A percentile compares a stretch with the other conserved stretches of the same genome.
Conservation (phyloP, 2,113 vertebrate genomes). For the Istiophorus platypterus region DNA sequence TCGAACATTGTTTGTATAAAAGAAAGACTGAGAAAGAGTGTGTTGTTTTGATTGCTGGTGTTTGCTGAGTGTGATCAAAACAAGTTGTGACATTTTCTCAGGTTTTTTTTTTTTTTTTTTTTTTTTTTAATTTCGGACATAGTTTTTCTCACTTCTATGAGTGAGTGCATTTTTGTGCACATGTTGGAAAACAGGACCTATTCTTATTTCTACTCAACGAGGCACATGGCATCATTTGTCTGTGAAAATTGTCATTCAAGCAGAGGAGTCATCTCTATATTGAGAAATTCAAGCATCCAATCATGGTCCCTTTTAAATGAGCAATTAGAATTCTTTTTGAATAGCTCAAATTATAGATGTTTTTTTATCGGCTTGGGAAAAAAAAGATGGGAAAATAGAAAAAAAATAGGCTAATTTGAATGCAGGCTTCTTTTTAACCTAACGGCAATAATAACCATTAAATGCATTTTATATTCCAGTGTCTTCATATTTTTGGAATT, state of each 20-base stretch:
- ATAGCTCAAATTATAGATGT: conserved; percentile 70
- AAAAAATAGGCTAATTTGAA: conserved; percentile 60
- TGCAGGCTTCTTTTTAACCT: conserved; percentile 53
- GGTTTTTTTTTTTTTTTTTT: background rate
- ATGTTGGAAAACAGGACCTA: conserved; percentile 58
- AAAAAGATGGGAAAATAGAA: background rate
- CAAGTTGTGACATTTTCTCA: conserved; percentile 20
- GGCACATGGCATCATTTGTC: conserved; percentile 65
- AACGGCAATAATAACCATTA: conserved; percentile 53
- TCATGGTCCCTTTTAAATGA: conserved; percentile 72
- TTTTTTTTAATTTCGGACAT: conserved; percentile 22
- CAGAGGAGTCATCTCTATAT: conserved; percentile 67
- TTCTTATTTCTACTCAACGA: conserved; percentile 48
- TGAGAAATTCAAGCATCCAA: conserved; percentile 75
- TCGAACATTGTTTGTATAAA: conserved; percentile 11
- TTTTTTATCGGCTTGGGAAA: conserved; percentile 46
- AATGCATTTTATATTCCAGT: conserved; percentile 50
- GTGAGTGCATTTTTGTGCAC: conserved; percentile 43
- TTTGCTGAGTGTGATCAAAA: conserved; percentile 29
- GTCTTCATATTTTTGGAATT: conserved; percentile 34
- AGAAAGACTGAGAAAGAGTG: background rate
- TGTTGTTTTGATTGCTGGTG: conserved; percentile 26
- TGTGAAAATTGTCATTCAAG: conserved; percentile 71
- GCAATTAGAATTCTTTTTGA: conserved; percentile 76
- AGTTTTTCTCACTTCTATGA: conserved; percentile 14